phyloP scores from a whole-genome alignment of 2,888 invertebrate genomes.

The Nomada goodeniana region DNA sequence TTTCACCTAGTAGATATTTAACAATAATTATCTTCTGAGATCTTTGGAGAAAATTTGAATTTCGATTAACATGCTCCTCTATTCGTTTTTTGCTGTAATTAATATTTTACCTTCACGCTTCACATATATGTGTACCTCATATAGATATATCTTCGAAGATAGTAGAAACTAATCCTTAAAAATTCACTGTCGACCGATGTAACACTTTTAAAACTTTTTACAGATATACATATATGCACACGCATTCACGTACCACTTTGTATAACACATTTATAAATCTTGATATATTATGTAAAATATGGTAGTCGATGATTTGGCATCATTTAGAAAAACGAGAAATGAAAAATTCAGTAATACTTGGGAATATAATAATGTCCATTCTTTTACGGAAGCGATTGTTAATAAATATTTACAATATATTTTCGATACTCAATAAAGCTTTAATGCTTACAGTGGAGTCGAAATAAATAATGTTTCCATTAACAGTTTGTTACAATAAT shows the following conservation, averaged over 20 bases:
- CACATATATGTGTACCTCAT: background rate
- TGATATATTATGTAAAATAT: constrained; percentile 36
- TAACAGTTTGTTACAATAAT: constrained; percentile 41
- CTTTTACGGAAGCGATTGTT: constrained; percentile 44
- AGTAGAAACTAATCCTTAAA: constrained; percentile 2
- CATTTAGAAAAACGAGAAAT: constrained; percentile 5
- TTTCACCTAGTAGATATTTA: constrained; percentile 32
- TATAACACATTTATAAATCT: constrained; percentile 52
- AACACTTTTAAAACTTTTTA: constrained; percentile 23
- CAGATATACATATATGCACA: constrained; percentile 20
- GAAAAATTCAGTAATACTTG: constrained; percentile 35
- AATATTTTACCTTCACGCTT: background rate
- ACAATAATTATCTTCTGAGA: constrained; percentile 3
- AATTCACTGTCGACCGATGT: constrained; percentile 9
- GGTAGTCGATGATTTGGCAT: constrained; percentile 7
- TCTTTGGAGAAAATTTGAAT: constrained; percentile 46
- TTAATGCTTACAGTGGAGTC: constrained; percentile 24
- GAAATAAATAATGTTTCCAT: constrained; percentile 36
- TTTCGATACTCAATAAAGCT: constrained; percentile 51
- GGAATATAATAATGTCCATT: background rate
- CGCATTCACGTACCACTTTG: constrained; percentile 28
- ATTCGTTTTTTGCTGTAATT: constrained; percentile 6
- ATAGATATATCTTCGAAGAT: background rate
- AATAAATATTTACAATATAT: constrained; percentile 57
- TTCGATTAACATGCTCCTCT: constrained; percentile 12